Base-by-base conservation (phyloP, 2,113 vertebrate genomes). In the Astur gentilis region DNA sequence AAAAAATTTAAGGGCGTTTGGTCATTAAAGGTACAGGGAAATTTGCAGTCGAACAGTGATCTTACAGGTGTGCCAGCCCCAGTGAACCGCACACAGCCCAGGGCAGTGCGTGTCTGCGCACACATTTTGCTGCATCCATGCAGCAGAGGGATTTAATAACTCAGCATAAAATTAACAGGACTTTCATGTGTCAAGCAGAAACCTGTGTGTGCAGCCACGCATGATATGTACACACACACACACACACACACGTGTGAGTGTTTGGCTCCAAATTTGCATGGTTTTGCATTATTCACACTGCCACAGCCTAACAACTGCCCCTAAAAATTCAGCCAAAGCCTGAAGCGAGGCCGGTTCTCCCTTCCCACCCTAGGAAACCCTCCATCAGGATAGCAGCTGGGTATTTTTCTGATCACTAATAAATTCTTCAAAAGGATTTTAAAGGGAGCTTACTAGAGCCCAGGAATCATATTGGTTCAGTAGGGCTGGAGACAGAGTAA, bases 181-280 rank as follows among this genome's bases (percentile, higher is more conserved):
- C 5, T 67, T 47, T 6, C 11, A 34, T 0, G 10, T 42, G n/a
- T 8, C 16, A n/a, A 54, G 57, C 66, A 86, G 45, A 52, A 87
- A 52, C 12, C 54, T 27, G 13, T 8, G 40, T 21, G 69, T 57
- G 66, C 79, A 69, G 69, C 32, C 78, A 27, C 0, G 0, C 3
- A 0, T 21, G 29, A 1, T 11, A 20, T 0, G 0, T 7, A 13
- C 2, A 14, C 14, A 13, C 42, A 49, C 17, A 49, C 17, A 15
- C 1, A 0, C 7, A 2, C 1, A 1, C 9, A 19, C 18, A 44
- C 16, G 5, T 19, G 40, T 23, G 52, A 18, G 16, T 1, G 7
- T 25, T 22, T 58, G 64, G 21, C 72, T 78, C 42, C 64, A 34
- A 3, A 64, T 11, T 6, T 13, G 6, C 11, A 2, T 8, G 42